phyloP scores from a whole-genome alignment of 2,797 vertebrate species.

The Picus viridis region DNA sequence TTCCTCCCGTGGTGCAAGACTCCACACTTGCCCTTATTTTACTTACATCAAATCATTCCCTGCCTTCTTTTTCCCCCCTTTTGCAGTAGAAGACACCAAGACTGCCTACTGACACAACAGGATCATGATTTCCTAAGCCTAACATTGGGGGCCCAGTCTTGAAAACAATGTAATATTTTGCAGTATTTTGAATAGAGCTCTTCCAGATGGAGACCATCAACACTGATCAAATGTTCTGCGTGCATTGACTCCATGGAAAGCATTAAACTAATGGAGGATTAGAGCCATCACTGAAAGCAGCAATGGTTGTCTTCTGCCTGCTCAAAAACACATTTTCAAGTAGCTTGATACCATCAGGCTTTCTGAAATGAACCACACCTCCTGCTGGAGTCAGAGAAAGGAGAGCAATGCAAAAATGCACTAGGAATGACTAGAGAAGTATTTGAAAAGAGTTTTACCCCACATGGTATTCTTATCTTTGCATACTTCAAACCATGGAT shows the following conservation, averaged over 20 bases:
- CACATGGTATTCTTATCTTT: neutral
- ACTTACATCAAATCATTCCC: neutral
- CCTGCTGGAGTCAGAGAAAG: neutral
- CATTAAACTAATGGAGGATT: neutral
- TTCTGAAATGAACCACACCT: neutral
- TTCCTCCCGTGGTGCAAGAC: no score
- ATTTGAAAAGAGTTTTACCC: neutral
- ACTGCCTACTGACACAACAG: neutral
- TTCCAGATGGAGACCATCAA: neutral
- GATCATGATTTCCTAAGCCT: neutral
- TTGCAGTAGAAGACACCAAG: neutral
- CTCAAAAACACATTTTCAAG: neutral
- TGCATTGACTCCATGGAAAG: neutral
- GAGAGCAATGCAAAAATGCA: neutral
- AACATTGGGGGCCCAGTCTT: neutral
- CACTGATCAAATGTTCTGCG: neutral
- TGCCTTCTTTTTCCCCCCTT: neutral
- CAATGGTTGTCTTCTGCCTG: neutral
- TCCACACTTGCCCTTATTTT: no score
- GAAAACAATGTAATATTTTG: neutral
- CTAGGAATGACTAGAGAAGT: neutral
- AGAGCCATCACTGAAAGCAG: neutral
- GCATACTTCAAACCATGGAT: neutral
- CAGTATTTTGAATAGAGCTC: neutral
- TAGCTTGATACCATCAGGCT: neutral